These are phyloP conservation scores for Mungos mungo DNA, from an alignment of 2,113 vertebrate genomes.

Conservation along the genomic window DNA sequence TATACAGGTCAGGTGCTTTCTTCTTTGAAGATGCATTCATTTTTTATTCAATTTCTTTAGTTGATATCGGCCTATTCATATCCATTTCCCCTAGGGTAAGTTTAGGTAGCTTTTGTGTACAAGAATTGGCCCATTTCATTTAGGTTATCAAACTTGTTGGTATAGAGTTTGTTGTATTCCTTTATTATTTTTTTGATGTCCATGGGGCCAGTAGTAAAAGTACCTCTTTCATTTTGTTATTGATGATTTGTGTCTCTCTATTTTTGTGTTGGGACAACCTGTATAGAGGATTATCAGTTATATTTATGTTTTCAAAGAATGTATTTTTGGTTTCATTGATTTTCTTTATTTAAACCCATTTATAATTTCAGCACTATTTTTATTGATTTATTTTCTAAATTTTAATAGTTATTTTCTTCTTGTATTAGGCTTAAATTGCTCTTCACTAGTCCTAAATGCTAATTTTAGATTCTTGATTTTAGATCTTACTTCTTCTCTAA, in stretches of 20 bases:
- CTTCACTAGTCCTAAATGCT: neutral
- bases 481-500: neutral
- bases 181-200: neutral
- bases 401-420: neutral
- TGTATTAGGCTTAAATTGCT: neutral
- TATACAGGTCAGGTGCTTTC: neutral
- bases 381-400: neutral
- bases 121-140: neutral
- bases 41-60: neutral
- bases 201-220: neutral
- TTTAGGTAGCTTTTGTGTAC: neutral
- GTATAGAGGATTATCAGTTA: neutral
- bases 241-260: neutral
- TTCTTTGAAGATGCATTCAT: neutral
- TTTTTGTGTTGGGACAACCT: neutral
- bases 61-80: neutral
- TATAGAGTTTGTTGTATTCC: neutral
- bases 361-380: neutral
- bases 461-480: neutral
- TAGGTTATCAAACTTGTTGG: neutral
- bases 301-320: neutral
- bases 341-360: neutral
- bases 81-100: neutral
- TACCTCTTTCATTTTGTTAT: neutral
- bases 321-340: neutral